Evolutionary conservation across 2,888 invertebrate genomes (phyloP).

Genomic region (Scelioninae gen. 1): DNA sequence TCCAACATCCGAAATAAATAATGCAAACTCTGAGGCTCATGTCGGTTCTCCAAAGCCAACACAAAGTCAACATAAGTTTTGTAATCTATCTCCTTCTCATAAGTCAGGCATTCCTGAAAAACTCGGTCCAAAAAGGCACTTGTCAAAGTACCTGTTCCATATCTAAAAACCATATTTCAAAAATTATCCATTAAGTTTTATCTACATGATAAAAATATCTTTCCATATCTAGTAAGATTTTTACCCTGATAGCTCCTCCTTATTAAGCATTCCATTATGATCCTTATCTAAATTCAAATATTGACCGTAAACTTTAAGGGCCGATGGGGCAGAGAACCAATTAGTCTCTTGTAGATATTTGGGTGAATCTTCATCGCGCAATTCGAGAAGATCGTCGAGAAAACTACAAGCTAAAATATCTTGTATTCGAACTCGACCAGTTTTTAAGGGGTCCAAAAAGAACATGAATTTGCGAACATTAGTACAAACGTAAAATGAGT

Average conservation of each 20-base stretch:
- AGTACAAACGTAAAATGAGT: constrained; percentile 97
- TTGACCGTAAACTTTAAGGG: constrained; percentile 95
- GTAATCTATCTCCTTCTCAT: constrained; percentile 98
- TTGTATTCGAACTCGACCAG: constrained; percentile 94
- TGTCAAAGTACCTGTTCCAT: constrained; percentile 96
- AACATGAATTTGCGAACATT: constrained; percentile 98
- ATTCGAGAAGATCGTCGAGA: constrained; percentile 94
- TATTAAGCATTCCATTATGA: constrained; percentile 97
- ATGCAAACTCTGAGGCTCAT: constrained; percentile 95
- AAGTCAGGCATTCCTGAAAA: constrained; percentile 97
- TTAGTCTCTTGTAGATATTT: constrained; percentile 94
- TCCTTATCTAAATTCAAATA: constrained; percentile 97
- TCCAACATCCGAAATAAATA: constrained; percentile 96
- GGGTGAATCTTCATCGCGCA: constrained; percentile 92
- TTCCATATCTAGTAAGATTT: too few species aligned
- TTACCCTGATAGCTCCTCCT: constrained; percentile 93
- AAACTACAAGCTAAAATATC: constrained; percentile 96
- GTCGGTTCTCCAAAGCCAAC: constrained; percentile 95
- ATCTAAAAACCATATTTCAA: too few species aligned
- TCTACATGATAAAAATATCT: too few species aligned
- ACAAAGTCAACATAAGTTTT: constrained; percentile 98
- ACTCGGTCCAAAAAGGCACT: constrained; percentile 95
- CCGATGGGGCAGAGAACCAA: constrained; percentile 96
- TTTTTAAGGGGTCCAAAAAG: constrained; percentile 95
- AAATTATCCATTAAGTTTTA: too few species aligned